Percentiles rank a stretch among this genome's conserved stretches.
phyloP scores from a whole-genome alignment of 2,797 vertebrate species.

The Parauchenoglanis punctatus region DNA sequence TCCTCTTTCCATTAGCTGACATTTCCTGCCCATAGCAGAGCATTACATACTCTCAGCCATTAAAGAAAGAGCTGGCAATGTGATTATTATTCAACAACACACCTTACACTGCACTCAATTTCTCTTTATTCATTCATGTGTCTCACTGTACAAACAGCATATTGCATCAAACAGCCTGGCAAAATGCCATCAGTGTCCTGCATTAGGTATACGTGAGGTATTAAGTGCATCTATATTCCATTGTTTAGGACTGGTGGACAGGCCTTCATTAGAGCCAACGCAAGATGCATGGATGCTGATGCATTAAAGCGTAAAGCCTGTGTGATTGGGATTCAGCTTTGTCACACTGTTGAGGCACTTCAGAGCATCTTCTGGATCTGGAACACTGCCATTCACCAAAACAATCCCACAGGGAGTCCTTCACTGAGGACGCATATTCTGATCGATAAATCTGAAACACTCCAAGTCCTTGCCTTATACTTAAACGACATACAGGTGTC shows the following conservation, averaged over 20 bases:
- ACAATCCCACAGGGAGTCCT: slow-evolving; percentile 73
- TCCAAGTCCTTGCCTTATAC: slow-evolving; percentile 61
- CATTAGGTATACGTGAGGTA: slow-evolving; percentile 58
- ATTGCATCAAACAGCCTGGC: slow-evolving; percentile 23
- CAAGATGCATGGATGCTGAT: slow-evolving; percentile 68
- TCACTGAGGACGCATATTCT: slow-evolving; percentile 73
- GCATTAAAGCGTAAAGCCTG: slow-evolving; percentile 49
- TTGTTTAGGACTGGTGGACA: slow-evolving; percentile 66
- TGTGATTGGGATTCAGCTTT: slow-evolving; percentile 80
- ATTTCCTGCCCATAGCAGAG: slow-evolving; percentile 42
- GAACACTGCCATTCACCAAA: slow-evolving; percentile 71
- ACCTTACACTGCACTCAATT: slow-evolving; percentile 23
- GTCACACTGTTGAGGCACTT: slow-evolving; percentile 74
- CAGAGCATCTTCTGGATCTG: slow-evolving; percentile 69
- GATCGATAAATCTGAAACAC: slow-evolving; percentile 77
- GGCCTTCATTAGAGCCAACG: slow-evolving; percentile 73
- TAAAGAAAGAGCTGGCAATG: slow-evolving; percentile 19
- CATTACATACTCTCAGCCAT: slow-evolving; percentile 49
- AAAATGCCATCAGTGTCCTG: slow-evolving; percentile 24
- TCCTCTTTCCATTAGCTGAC: slow-evolving; percentile 51
- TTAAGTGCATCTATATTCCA: slow-evolving; percentile 61
- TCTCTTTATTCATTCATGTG: slow-evolving; percentile 42
- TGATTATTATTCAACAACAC: slow-evolving; percentile 36
- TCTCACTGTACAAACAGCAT: slow-evolving; percentile 28
- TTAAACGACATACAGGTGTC: slow-evolving; percentile 61